Conservation (phyloP, 2,888 invertebrate species). For the Eurois occulta region DNA sequence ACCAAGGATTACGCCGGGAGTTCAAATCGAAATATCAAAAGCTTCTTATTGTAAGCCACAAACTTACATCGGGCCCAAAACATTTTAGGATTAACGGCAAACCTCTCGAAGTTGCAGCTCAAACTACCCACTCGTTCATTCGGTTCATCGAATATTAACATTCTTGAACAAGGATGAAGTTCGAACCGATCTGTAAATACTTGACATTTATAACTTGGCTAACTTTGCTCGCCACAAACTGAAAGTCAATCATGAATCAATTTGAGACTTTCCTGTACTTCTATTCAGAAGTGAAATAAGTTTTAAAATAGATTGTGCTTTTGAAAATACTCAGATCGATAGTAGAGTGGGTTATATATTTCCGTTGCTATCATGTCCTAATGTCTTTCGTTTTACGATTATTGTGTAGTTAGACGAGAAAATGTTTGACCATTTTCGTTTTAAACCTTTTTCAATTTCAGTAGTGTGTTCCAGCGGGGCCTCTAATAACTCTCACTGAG, state of each 20-base stretch:
- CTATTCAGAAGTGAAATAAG: constrained; percentile 26
- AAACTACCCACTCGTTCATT: neutral
- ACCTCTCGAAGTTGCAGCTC: constrained; percentile 1
- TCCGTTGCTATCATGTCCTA: neutral
- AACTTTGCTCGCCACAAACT: constrained; percentile 46
- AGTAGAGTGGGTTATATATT: neutral
- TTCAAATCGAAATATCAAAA: constrained; percentile 7
- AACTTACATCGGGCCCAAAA: neutral
- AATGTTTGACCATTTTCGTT: neutral
- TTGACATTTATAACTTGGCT: constrained; percentile 54
- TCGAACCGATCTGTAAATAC: constrained; percentile 45
- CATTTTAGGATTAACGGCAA: constrained; percentile 21
- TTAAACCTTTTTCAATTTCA: neutral
- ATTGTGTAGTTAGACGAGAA: neutral
- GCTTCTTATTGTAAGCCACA: neutral
- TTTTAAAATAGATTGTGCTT: constrained; percentile 6
- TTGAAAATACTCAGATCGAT: neutral
- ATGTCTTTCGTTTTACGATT: neutral
- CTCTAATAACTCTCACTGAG: neutral
- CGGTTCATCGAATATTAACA: constrained; percentile 55
- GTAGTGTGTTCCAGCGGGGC: too few species aligned
- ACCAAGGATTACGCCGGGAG: neutral
- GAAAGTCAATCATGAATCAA: constrained; percentile 54
- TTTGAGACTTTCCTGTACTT: constrained; percentile 51
- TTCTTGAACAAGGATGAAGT: constrained; percentile 30